Evolutionary conservation across 2,113 vertebrate genomes (phyloP).

Genomic region (Ahaetulla prasina): DNA sequence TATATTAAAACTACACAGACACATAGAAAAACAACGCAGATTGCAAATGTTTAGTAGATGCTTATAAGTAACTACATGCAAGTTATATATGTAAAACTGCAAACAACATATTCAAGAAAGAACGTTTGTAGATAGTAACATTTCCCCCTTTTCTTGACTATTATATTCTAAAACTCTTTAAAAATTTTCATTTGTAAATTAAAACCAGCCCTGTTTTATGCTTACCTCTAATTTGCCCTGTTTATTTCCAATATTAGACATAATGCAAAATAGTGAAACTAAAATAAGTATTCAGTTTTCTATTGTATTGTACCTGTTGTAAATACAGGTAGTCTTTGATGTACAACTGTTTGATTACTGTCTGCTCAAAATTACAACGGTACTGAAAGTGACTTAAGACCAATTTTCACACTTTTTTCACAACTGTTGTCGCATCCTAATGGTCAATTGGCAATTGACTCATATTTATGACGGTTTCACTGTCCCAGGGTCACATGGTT

Average conservation of each 20-base stretch:
- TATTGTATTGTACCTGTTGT: neutral
- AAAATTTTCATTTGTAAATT: neutral
- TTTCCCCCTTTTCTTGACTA: neutral
- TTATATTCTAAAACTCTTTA: conserved; percentile 1
- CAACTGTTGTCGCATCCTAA: too few relatives aligned
- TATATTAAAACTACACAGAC: neutral
- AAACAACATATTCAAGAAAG: neutral
- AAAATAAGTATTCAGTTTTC: neutral
- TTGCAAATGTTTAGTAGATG: neutral
- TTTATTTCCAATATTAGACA: neutral
- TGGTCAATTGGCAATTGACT: too few relatives aligned
- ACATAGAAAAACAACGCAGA: neutral
- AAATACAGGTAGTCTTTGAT: too few relatives aligned
- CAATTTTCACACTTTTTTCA: too few relatives aligned
- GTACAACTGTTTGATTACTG: rapidly evolving
- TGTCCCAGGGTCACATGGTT: too few relatives aligned
- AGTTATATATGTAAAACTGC: neutral
- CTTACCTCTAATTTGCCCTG: neutral
- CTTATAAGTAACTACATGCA: neutral
- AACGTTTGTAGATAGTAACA: neutral
- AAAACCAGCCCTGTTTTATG: neutral
- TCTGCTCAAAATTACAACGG: too few relatives aligned
- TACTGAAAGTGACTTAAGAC: too few relatives aligned
- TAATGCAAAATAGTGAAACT: neutral
- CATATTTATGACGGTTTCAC: too few relatives aligned